Evolutionary conservation across 1,140 invertebrate genomes (phyloP), one percentile per base, ranked within the genome.

Genomic region (Orchesella cincta): DNA sequence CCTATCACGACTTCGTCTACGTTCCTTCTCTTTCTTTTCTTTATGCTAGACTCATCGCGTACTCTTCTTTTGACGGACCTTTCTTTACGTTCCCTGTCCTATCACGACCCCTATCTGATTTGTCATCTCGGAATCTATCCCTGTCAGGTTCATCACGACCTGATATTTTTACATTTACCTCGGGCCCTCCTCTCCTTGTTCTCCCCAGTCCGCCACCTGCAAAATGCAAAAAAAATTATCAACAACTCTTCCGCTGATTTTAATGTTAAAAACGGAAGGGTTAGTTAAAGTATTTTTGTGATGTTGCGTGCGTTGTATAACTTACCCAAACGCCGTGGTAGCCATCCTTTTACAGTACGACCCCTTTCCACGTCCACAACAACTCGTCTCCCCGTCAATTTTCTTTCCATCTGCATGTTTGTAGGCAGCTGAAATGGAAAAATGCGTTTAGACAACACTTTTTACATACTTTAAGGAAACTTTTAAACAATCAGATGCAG

Each of bases 381-480:
- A 34, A 99, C 96, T 81, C 98, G 90, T 81, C 97, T 92, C 81
- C 97, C 97, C 97, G 89, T 99, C 98, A 89, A 99, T 99, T 90
- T 99, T 99, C 91, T 98, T 99, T 84, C 98, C 98, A 89, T 99
- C 98, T 74, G 97, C 98, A 90, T 99, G 95, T 88, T 99, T 99
- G 90, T 99, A 99, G 75, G 98, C 98, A 87, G 96, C 97, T 95
- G 87, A 82, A 89, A 87, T 5, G 8, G 12, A 67, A 67, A 67
- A 31, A 67, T n/a, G n/a, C n/a, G n/a, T n/a, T n/a, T n/a, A n/a
- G n/a, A n/a, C n/a, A n/a, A n/a, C n/a, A n/a, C n/a, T n/a, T n/a
- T n/a, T n/a, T n/a, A n/a, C n/a, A n/a, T n/a, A n/a, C n/a, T n/a
- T n/a, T n/a, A n/a, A n/a, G n/a, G n/a, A n/a, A n/a, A n/a, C n/a